Evolutionary conservation across 2,888 invertebrate genomes (phyloP), one percentile per base, ranked within the genome.

Genomic region (Latrodectus elegans): DNA sequence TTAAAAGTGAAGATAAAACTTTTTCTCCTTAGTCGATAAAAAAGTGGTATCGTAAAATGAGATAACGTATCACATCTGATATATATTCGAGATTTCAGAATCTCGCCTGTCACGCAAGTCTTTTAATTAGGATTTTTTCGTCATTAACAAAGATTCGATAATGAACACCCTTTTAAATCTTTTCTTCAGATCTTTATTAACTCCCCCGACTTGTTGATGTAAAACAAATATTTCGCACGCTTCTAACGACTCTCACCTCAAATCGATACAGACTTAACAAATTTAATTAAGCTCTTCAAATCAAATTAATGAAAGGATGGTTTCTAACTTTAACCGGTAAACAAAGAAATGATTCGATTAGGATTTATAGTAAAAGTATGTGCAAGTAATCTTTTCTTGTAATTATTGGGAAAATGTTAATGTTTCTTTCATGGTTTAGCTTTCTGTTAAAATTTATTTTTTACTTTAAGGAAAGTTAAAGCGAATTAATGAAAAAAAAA

Each of bases 141-240:
- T 74, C 84, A 73, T 84, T 84, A 84, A 79, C 71, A 73, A 68
- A 26, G 84, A 80, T 71, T 80, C 86, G 77, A 86, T 86, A 86
- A 80, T 77, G 81, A 85, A 75, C 38, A 60, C 55, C 51, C 68
- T 60, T 67, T 51, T 51, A n/a, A 70, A 26, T n/a, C 80, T 67
- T 65, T 64, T 17, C 71, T 64, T 77, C 76, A 74, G 81, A 74
- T 81, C 81, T 81, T 81, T 80, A 85, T 85, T 80, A 85, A 71
- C 80, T 53, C 75, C 70, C 74, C 76, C 70, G 81, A 86, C 86
- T 86, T 86, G 86, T 86, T 86, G 86, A 86, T 86, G 81, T 77
- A 53, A 81, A 77, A 86, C 86, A 81, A 86, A 86, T 86, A 81
- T 86, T 86, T 86, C 70, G 38, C 38, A 38, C 38, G 38, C 38